These are phyloP conservation scores for Zaprionus vittiger DNA, from an alignment of 1,140 invertebrate species.

Conservation along the genomic window DNA sequence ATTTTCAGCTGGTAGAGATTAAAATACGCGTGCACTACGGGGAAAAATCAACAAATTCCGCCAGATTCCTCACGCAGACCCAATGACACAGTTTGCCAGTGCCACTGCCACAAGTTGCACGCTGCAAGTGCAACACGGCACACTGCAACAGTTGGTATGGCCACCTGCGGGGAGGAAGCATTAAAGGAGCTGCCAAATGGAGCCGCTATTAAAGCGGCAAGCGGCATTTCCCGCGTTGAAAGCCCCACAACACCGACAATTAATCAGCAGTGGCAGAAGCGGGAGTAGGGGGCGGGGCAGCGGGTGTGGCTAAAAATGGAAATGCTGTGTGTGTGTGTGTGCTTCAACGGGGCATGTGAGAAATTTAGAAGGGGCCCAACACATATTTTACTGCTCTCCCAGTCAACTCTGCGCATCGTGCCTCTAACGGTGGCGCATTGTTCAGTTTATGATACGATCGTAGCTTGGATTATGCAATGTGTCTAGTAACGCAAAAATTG, in stretches of 20 bases:
- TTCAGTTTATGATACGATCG: background rate
- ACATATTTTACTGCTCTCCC: too few relatives aligned
- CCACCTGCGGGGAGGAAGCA: slow-evolving; percentile 19
- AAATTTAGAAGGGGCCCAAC: slow-evolving; percentile 21
- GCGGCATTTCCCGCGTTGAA: slow-evolving; percentile 53
- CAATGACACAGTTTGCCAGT: slow-evolving; percentile 73
- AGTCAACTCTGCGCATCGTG: too few relatives aligned
- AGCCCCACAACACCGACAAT: slow-evolving; percentile 60
- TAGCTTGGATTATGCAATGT: background rate
- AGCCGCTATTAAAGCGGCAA: slow-evolving; percentile 68
- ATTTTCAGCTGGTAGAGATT: slow-evolving; percentile 47
- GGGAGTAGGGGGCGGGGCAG: background rate
- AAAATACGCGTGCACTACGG: slow-evolving; percentile 39
- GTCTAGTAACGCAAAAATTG: background rate
- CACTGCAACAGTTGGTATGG: slow-evolving; percentile 41
- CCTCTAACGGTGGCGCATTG: background rate
- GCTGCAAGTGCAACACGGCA: slow-evolving; percentile 4
- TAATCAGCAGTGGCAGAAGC: slow-evolving; percentile 26
- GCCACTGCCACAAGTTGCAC: slow-evolving; percentile 6
- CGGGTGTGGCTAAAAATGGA: slow-evolving; percentile 60
- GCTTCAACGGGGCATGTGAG: background rate
- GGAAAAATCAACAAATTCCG: slow-evolving; percentile 6
- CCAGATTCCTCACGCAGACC: slow-evolving; percentile 48
- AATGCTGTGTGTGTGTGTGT: slow-evolving; percentile 33
- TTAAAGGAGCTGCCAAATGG: slow-evolving; percentile 33